Conservation (phyloP, 2,888 invertebrate genomes). For the Synergus umbraculus region DNA sequence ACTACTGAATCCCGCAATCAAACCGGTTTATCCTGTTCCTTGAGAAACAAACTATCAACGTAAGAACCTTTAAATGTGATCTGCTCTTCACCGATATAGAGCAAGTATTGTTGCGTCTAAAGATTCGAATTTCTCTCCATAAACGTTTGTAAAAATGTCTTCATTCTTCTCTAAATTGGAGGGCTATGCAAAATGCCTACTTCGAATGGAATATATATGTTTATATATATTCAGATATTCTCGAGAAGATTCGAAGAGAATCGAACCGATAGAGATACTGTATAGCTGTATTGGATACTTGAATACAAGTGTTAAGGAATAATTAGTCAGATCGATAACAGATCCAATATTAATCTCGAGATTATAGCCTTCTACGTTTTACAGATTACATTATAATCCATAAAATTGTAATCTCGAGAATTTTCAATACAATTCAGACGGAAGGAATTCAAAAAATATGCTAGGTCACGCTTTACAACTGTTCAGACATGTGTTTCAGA, state of each 20-base stretch:
- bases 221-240: constrained; percentile 1
- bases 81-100: background rate
- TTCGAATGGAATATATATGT: background rate
- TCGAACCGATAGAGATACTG: background rate
- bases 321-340: constrained; percentile 18
- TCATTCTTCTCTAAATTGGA: background rate
- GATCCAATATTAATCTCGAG: constrained; percentile 38
- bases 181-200: background rate
- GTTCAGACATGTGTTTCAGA: background rate
- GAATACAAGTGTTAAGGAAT: constrained; percentile 18
- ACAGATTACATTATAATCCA: background rate
- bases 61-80: background rate
- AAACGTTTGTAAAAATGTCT: background rate
- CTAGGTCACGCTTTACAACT: constrained; percentile 3
- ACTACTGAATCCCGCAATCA: constrained; percentile 18
- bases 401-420: background rate
- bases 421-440: background rate
- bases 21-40: constrained; percentile 14
- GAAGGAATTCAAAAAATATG: background rate
- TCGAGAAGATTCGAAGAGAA: background rate
- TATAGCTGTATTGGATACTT: constrained; percentile 14
- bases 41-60: constrained; percentile 17
- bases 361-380: constrained; percentile 36
- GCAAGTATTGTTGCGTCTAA: background rate
- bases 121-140: background rate